Evolutionary conservation across 1,140 invertebrate species (phyloP).

Genomic region (Eupristina koningsbergeri): DNA sequence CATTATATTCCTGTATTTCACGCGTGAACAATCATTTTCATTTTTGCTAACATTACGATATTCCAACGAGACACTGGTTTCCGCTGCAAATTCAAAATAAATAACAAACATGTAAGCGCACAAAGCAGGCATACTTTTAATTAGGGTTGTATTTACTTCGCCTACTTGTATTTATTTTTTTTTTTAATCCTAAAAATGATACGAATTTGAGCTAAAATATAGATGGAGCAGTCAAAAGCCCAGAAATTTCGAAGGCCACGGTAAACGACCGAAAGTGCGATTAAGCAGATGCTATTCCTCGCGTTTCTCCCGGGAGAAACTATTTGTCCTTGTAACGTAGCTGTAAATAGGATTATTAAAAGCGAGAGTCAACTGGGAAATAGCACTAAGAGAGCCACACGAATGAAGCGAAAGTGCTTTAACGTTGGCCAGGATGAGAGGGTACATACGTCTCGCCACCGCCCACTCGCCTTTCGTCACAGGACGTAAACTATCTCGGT

Average conservation of each 20-base stretch:
- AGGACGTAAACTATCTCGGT: background rate
- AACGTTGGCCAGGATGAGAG: too few relatives aligned
- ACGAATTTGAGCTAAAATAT: too few relatives aligned
- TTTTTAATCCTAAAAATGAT: too few relatives aligned
- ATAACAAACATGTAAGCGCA: background rate
- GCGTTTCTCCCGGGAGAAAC: background rate
- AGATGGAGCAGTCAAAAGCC: too few relatives aligned
- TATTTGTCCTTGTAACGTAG: background rate
- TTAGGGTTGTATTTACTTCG: too few relatives aligned
- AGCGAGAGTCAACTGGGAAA: background rate
- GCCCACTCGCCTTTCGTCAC: conserved; percentile 7
- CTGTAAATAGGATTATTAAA: conserved; percentile 9
- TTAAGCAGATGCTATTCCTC: background rate
- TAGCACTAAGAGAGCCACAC: background rate
- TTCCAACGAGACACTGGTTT: background rate
- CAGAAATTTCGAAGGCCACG: background rate
- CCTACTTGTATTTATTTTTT: too few relatives aligned
- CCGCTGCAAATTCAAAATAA: background rate
- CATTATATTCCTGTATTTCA: background rate
- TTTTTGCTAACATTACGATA: background rate
- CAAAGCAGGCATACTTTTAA: background rate
- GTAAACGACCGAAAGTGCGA: background rate
- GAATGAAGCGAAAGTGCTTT: background rate
- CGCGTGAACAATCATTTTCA: background rate
- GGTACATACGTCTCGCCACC: background rate